These are phyloP conservation scores for Argyresthia albistria DNA, from an alignment of 2,888 invertebrate species.

Conservation along the genomic window DNA sequence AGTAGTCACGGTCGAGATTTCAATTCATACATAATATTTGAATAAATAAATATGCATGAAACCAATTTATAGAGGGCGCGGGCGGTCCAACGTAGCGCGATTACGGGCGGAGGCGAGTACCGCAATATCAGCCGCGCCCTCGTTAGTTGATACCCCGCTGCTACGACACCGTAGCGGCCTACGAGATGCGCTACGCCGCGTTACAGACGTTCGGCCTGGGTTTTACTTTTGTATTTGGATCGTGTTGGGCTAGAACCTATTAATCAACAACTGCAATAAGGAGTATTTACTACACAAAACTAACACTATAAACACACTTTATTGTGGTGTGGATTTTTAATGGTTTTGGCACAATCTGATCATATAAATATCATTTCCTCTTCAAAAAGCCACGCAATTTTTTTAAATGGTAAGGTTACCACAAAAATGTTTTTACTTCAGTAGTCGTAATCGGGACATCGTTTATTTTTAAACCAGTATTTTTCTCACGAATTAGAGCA, in stretches of 20 bases:
- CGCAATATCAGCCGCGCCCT: conserved; percentile 51
- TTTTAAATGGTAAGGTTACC: too few species aligned
- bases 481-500: not conserved
- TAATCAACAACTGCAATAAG: too few species aligned
- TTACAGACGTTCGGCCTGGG: too few species aligned
- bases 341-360: too few species aligned
- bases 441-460: not conserved
- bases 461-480: not conserved
- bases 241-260: too few species aligned
- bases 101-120: conserved; percentile 35
- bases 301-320: too few species aligned
- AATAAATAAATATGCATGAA: conserved; percentile 73
- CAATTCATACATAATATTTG: conserved; percentile 69
- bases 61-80: conserved; percentile 64
- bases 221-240: too few species aligned
- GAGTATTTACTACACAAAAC: too few species aligned
- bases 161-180: conserved; percentile 31
- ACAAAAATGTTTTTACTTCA: not conserved
- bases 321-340: too few species aligned
- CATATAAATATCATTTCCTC: too few species aligned
- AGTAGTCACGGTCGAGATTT: conserved; percentile 61
- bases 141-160: conserved; percentile 46
- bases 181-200: conserved; percentile 17
- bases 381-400: too few species aligned
- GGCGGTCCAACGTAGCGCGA: conserved; percentile 16